A percentile compares a stretch with the other conserved stretches of the same genome.
phyloP scores from a whole-genome alignment of 2,797 vertebrate genomes.

The Lateolabrax maculatus region DNA sequence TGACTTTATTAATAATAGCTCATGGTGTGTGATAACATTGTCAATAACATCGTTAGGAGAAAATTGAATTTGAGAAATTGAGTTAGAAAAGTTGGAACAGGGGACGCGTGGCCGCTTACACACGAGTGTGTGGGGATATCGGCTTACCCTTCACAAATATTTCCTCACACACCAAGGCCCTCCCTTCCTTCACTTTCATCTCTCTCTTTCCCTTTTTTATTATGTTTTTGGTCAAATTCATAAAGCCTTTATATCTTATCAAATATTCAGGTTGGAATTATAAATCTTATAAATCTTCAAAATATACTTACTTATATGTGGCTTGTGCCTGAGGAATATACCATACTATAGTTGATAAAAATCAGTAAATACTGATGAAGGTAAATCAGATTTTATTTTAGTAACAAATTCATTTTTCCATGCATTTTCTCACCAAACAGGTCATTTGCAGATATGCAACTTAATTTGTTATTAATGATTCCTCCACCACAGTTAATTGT shows the following conservation, averaged over 20 bases:
- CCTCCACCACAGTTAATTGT: neutral
- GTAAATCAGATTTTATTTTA: neutral
- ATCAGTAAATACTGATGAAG: neutral
- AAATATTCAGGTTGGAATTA: neutral
- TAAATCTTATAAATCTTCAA: conserved; percentile 14
- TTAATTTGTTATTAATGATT: neutral
- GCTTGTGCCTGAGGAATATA: conserved; percentile 2
- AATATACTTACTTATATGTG: neutral
- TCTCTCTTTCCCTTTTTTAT: conserved; percentile 18
- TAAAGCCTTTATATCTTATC: conserved; percentile 13
- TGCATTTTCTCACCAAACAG: neutral
- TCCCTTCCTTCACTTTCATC: conserved; percentile 35
- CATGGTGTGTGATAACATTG: conserved; percentile 77
- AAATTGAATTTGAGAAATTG: conserved; percentile 85
- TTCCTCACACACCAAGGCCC: conserved; percentile 56
- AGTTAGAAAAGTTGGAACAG: conserved; percentile 77
- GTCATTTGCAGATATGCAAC: conserved; percentile 5
- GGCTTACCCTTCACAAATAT: conserved; percentile 74
- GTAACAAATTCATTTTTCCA: neutral
- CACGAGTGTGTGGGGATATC: conserved; percentile 72
- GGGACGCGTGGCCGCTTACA: conserved; percentile 59
- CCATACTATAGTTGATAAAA: neutral
- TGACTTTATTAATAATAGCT: conserved; percentile 69
- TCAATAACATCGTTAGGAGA: conserved; percentile 80
- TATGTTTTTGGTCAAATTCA: conserved; percentile 23